Evolutionary conservation across 2,888 invertebrate species (phyloP).

Genomic region (Eulithis testata): DNA sequence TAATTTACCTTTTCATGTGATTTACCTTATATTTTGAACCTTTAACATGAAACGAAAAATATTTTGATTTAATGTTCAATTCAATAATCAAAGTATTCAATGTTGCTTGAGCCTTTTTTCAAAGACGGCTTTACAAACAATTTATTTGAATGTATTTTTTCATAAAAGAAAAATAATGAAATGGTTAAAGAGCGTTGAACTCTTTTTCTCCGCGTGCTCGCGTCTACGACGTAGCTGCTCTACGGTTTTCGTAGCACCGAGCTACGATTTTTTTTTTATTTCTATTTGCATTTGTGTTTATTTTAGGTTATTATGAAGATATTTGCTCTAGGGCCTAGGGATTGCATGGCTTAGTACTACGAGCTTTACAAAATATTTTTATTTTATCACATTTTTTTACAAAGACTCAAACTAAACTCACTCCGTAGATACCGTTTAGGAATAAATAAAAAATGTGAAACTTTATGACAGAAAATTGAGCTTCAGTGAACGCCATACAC

Average conservation of each 20-base stretch:
- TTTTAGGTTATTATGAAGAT: no score
- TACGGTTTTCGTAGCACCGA: constrained; percentile 1
- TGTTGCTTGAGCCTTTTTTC: no score
- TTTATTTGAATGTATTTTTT: no score
- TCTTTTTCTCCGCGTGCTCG: neutral
- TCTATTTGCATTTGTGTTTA: no score
- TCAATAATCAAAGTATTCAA: no score
- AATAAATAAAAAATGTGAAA: constrained; percentile 1
- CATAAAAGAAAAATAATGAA: neutral
- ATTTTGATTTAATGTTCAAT: no score
- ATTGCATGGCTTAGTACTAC: neutral
- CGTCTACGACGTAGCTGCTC: constrained; percentile 4
- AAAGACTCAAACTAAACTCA: neutral
- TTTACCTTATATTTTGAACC: no score
- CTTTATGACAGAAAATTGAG: constrained; percentile 15
- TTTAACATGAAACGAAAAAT: no score
- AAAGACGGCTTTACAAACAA: no score
- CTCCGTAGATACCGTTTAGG: neutral
- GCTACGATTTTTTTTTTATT: neutral
- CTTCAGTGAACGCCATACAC: constrained; percentile 11
- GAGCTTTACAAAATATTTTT: neutral
- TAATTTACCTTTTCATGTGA: neutral
- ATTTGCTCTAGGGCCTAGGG: no score
- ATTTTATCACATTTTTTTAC: no score
- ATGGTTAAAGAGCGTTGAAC: neutral